Evolutionary conservation across 1,140 invertebrate species (phyloP).

Genomic region (Chironomus striatipennis): DNA sequence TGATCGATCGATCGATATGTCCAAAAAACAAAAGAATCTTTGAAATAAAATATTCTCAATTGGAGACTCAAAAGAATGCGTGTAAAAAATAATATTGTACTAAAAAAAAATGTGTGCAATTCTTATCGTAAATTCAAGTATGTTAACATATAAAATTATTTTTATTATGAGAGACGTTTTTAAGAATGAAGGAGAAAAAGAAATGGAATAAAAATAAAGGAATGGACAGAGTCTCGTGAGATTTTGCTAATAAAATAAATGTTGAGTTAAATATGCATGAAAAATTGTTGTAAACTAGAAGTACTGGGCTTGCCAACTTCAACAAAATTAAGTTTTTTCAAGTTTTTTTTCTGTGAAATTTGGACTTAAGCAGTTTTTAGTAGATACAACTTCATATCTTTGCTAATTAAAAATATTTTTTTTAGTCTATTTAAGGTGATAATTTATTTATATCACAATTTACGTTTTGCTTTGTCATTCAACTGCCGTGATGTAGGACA

Average conservation of each 20-base stretch:
- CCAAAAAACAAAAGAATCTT: not conserved
- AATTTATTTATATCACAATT: too few relatives aligned
- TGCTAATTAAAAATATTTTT: too few relatives aligned
- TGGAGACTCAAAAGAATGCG: not conserved
- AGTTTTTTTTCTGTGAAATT: too few relatives aligned
- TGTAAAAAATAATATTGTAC: not conserved
- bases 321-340: too few relatives aligned
- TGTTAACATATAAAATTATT: not conserved
- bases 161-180: too few relatives aligned
- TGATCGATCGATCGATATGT: not conserved
- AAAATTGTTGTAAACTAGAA: not conserved
- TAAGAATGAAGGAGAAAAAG: not conserved
- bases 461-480: too few relatives aligned
- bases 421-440: too few relatives aligned
- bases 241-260: not conserved
- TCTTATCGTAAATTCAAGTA: not conserved
- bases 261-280: not conserved
- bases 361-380: too few relatives aligned
- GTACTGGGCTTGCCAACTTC: too few relatives aligned
- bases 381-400: too few relatives aligned
- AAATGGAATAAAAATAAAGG: not conserved
- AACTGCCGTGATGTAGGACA: too few relatives aligned
- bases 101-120: not conserved
- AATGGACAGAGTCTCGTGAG: not conserved
- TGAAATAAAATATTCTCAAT: not conserved